Conservation (phyloP, 2,113 vertebrate genomes). For the Pelecanus crispus region DNA sequence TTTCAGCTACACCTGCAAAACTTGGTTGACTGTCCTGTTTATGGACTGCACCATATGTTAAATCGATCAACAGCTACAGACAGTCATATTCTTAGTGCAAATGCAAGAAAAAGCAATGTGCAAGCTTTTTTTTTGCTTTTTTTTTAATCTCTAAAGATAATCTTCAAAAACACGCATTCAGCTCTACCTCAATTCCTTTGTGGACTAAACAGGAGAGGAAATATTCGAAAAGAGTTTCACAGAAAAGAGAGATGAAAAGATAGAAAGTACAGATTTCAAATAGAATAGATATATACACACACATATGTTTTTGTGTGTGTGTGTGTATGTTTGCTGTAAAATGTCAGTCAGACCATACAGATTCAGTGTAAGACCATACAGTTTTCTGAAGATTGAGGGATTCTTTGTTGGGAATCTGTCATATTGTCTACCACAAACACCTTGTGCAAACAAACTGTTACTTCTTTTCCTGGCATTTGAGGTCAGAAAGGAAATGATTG, state of each 20-base stretch:
- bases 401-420: neutral
- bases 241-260: constrained; percentile 19
- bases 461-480: neutral
- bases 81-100: neutral
- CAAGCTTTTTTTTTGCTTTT: neutral
- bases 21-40: neutral
- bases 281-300: neutral
- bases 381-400: neutral
- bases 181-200: neutral
- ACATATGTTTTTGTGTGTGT: fast-evolving
- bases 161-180: neutral
- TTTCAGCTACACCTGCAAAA: neutral
- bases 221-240: neutral
- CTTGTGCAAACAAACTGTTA: neutral
- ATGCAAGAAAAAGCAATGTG: neutral
- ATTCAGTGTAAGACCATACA: neutral
- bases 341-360: neutral
- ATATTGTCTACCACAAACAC: neutral
- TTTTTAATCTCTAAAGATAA: constrained; percentile 11
- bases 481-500: neutral
- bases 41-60: neutral
- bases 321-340: neutral
- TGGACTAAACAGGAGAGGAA: constrained; percentile 13
- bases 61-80: neutral
- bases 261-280: neutral